Percentiles rank a stretch among this genome's conserved stretches.
These are phyloP conservation scores for Lipotes vexillifer DNA, from an alignment of 2,113 vertebrate species.

Conservation along the genomic window DNA sequence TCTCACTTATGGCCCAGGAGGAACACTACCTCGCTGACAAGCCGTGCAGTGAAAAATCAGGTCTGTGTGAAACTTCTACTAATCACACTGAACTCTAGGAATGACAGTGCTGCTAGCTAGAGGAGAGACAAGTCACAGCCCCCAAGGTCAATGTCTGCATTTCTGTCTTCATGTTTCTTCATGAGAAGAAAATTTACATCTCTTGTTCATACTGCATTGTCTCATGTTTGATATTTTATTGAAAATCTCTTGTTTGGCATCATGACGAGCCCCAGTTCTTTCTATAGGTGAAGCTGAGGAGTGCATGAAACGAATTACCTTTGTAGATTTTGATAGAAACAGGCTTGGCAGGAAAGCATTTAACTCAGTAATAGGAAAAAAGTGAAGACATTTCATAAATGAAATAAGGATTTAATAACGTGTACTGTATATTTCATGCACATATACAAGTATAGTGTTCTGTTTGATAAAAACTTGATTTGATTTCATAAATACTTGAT, in stretches of 20 bases:
- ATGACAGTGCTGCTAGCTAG: accelerated
- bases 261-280: not conserved
- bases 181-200: not conserved
- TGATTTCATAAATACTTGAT: not conserved
- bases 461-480: not conserved
- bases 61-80: not conserved
- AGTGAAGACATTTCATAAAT: not conserved
- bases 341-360: not conserved
- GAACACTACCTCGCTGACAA: constrained; percentile 81
- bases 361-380: not conserved
- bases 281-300: not conserved
- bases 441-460: not conserved
- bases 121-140: not conserved
- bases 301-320: not conserved
- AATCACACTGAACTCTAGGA: not conserved
- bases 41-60: constrained; percentile 88
- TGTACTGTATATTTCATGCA: not conserved
- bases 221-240: not conserved
- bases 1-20: constrained; percentile 85
- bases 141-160: not conserved
- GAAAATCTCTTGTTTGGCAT: not conserved
- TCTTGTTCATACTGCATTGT: accelerated
- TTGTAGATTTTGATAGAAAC: not conserved
- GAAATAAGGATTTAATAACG: not conserved
- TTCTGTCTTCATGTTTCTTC: not conserved